Evolutionary conservation across 1,140 invertebrate species (phyloP).

Genomic region (Atta cephalotes): DNA sequence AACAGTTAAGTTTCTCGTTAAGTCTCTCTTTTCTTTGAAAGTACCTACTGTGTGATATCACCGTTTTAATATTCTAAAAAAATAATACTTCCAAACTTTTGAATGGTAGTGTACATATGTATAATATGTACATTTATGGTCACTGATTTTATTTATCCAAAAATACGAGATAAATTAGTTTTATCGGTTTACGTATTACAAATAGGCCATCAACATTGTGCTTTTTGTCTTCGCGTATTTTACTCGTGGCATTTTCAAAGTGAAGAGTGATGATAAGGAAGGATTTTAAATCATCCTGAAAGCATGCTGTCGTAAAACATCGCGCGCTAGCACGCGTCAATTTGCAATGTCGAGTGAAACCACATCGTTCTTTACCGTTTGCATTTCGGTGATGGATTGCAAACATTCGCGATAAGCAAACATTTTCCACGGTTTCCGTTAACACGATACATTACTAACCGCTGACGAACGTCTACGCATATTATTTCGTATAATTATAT

Average conservation of each 20-base stretch:
- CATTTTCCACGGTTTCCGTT: conserved; percentile 49
- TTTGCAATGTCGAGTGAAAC: conserved; percentile 49
- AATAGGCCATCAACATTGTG: conserved; percentile 16
- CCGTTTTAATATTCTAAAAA: too few relatives aligned
- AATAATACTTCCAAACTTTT: too few relatives aligned
- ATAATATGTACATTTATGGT: not conserved
- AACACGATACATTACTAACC: conserved; percentile 7
- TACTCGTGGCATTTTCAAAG: conserved; percentile 26
- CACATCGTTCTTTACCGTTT: conserved; percentile 52
- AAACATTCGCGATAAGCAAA: conserved; percentile 60
- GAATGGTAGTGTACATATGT: not conserved
- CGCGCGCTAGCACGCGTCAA: conserved; percentile 49
- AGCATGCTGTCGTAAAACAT: conserved; percentile 55
- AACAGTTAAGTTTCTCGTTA: too few relatives aligned
- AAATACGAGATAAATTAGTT: conserved; percentile 8
- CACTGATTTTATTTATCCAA: conserved; percentile 20
- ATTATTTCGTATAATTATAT: conserved; percentile 44
- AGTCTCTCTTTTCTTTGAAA: too few relatives aligned
- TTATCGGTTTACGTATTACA: conserved; percentile 37
- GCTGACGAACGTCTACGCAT: not conserved
- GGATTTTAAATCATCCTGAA: conserved; percentile 62
- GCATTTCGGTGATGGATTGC: conserved; percentile 55
- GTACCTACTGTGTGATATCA: too few relatives aligned
- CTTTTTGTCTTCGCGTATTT: conserved; percentile 39
- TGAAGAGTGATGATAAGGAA: conserved; percentile 60